Percentiles rank a stretch among this genome's conserved stretches.
Evolutionary conservation across 2,888 invertebrate species (phyloP).

Genomic region (Clostera curtula): DNA sequence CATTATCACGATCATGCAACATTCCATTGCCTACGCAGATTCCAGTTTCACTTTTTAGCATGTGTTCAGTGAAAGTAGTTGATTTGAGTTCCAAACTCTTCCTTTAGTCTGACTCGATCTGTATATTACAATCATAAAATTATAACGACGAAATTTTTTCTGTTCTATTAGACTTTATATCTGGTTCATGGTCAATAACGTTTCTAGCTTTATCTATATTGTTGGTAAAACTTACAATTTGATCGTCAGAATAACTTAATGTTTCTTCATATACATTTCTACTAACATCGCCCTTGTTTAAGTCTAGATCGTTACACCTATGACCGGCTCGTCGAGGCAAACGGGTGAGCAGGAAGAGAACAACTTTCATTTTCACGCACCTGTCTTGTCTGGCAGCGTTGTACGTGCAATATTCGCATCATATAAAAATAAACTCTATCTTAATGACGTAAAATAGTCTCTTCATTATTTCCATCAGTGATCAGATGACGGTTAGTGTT

Average conservation of each 20-base stretch:
- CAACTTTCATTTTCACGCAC: constrained; percentile 74
- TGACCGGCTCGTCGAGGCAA: constrained; percentile 51
- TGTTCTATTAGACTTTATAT: constrained; percentile 2
- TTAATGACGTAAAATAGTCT: constrained; percentile 10
- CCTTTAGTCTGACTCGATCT: constrained; percentile 47
- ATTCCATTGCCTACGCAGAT: constrained; percentile 40
- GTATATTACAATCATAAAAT: constrained; percentile 26
- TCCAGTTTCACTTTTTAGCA: constrained; percentile 72
- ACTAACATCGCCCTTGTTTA: constrained; percentile 33
- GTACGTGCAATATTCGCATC: constrained; percentile 29
- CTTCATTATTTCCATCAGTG: constrained; percentile 4
- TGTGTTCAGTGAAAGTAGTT: constrained; percentile 62
- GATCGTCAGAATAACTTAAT: too few relatives aligned
- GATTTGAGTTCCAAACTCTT: constrained; percentile 56
- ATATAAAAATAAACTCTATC: constrained; percentile 28
- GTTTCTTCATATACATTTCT: constrained; percentile 20
- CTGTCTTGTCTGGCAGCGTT: constrained; percentile 62
- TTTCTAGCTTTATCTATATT: constrained; percentile 6
- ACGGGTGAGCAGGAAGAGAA: constrained; percentile 69
- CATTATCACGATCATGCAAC: constrained; percentile 46
- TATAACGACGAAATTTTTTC: constrained; percentile 20
- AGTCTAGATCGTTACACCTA: constrained; percentile 33
- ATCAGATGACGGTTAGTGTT: constrained; percentile 17
- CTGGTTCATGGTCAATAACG: constrained; percentile 14
- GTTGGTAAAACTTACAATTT: too few relatives aligned